A percentile compares a stretch with the other conserved stretches of the same genome.
phyloP scores from a whole-genome alignment of 2,113 vertebrate genomes.

The Euleptes europaea region DNA sequence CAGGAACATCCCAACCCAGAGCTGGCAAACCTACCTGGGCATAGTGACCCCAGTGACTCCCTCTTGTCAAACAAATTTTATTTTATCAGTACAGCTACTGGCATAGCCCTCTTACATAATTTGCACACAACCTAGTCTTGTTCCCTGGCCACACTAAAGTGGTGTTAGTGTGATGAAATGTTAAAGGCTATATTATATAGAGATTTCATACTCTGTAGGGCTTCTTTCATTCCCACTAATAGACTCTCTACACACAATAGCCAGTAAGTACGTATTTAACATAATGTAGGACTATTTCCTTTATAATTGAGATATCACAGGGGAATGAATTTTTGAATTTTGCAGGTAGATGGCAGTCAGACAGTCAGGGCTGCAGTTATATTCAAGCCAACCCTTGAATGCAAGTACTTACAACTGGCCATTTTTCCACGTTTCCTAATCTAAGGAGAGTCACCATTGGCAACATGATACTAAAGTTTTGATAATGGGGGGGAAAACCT shows the following conservation, averaged over 20 bases:
- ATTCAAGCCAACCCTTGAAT: no score
- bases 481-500: no score
- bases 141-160: not conserved
- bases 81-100: not conserved
- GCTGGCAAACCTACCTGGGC: no score
- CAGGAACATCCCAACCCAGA: no score
- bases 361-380: no score
- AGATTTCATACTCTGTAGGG: not conserved
- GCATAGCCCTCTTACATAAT: no score
- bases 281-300: not conserved
- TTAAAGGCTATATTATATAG: not conserved
- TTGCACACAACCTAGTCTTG: not conserved
- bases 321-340: not conserved
- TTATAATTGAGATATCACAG: not conserved
- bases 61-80: not conserved
- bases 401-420: no score
- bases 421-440: no score
- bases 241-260: not conserved
- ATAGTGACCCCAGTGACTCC: not conserved
- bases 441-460: no score
- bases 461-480: no score
- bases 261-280: constrained; percentile 3
- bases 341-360: no score
- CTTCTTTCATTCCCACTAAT: not conserved
- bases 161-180: not conserved